Percentiles rank a stretch among this genome's conserved stretches.
phyloP scores from a whole-genome alignment of 1,140 invertebrate genomes.

The Halictus rubicundus region DNA sequence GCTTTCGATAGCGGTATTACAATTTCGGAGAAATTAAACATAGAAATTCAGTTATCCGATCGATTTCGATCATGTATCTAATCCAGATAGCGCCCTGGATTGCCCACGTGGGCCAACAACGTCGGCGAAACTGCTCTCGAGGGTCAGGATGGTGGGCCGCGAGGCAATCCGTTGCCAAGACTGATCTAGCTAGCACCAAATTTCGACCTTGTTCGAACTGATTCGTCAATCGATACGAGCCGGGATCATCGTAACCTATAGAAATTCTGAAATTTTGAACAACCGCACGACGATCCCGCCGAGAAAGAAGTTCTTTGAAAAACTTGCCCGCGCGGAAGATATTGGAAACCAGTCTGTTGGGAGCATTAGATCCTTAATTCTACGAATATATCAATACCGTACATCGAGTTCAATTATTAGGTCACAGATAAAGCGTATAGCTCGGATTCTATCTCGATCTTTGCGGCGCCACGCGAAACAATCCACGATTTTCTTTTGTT shows the following conservation, averaged over 20 bases:
- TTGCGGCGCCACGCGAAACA: background rate
- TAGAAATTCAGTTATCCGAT: background rate
- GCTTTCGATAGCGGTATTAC: slow-evolving; percentile 22
- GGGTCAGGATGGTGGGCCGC: no score
- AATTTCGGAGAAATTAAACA: background rate
- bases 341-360: slow-evolving; percentile 39
- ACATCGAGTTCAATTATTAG: slow-evolving; percentile 38
- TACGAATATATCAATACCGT: slow-evolving; percentile 29
- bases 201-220: no score
- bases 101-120: no score
- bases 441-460: background rate
- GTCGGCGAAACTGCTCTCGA: no score
- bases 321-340: slow-evolving; percentile 35
- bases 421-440: slow-evolving; percentile 24
- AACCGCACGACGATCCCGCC: background rate
- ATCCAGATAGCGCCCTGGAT: no score
- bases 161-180: no score
- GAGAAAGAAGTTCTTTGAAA: slow-evolving; percentile 10
- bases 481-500: no score
- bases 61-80: background rate
- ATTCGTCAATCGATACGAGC: background rate
- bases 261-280: background rate
- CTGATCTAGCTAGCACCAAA: no score
- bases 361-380: slow-evolving; percentile 36
- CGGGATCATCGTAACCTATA: background rate